A percentile compares a stretch with the other conserved stretches of the same genome.
These are phyloP conservation scores for Tapirus terrestris DNA, from an alignment of 2,113 vertebrate species.

Conservation along the genomic window DNA sequence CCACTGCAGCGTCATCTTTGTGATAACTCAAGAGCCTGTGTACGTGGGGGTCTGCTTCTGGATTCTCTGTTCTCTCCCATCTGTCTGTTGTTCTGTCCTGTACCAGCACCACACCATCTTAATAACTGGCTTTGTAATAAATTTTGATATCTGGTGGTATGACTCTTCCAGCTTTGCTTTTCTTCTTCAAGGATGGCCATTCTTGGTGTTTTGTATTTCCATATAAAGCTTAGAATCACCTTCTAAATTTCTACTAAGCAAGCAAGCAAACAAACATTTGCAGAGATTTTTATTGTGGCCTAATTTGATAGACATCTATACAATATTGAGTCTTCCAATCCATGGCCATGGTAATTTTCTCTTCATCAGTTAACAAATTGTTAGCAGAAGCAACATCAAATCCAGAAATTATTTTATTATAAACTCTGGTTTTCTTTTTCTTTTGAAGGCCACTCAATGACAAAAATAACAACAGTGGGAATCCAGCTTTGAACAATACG, in stretches of 20 bases:
- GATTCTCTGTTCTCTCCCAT: background rate
- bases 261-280: background rate
- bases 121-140: background rate
- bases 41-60: background rate
- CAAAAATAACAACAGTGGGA: slow-evolving; percentile 87
- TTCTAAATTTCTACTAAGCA: background rate
- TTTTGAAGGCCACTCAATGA: slow-evolving; percentile 90
- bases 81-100: background rate
- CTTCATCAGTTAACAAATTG: background rate
- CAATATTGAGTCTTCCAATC: background rate
- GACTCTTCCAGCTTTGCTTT: background rate
- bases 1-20: background rate
- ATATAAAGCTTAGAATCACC: background rate
- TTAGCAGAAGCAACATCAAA: background rate
- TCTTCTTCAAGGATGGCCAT: background rate
- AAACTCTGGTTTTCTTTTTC: slow-evolving; percentile 61
- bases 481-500: slow-evolving; percentile 79
- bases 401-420: background rate
- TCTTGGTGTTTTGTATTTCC: background rate
- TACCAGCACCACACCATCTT: background rate
- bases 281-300: background rate
- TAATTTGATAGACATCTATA: background rate
- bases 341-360: background rate
- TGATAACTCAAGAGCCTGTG: background rate
- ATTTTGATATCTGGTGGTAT: too few species aligned